Percentiles rank a stretch among this genome's conserved stretches.
These are phyloP conservation scores for Tragelaphus strepsiceros DNA, from an alignment of 2,113 vertebrate species.

Conservation along the genomic window DNA sequence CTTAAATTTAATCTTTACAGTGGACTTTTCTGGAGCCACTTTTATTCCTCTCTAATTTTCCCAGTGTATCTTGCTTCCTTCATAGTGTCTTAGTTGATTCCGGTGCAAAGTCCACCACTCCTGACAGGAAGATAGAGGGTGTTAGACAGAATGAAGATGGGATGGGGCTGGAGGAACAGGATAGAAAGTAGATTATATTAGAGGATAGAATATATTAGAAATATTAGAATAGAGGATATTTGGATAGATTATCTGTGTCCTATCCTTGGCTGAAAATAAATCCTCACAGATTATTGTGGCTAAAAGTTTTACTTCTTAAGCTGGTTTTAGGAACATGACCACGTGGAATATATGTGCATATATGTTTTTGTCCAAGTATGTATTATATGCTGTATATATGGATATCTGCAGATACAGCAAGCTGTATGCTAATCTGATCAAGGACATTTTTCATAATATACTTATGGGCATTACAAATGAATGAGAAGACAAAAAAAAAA, in stretches of 20 bases:
- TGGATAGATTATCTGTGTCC: not conserved
- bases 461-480: not conserved
- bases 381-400: not conserved
- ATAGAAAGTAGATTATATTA: not conserved
- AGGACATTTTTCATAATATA: not conserved
- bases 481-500: not conserved
- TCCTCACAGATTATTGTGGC: not conserved
- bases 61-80: not conserved
- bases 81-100: slow-evolving; percentile 24
- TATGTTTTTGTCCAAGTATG: not conserved
- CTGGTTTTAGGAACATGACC: not conserved
- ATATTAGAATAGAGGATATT: not conserved
- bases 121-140: slow-evolving; percentile 38
- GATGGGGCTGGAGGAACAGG: not conserved
- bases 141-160: not conserved
- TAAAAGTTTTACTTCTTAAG: not conserved
- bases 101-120: not conserved
- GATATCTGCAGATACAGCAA: not conserved
- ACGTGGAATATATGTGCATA: not conserved
- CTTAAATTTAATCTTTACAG: slow-evolving; percentile 1
- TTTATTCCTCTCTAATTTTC: not conserved
- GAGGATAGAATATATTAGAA: not conserved
- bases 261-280: not conserved
- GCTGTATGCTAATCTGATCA: not conserved
- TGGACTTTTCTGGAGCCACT: not conserved